Evolutionary conservation across 2,113 vertebrate genomes (phyloP), one percentile per base, ranked within the genome.

Genomic region (Ariopsis seemanni): DNA sequence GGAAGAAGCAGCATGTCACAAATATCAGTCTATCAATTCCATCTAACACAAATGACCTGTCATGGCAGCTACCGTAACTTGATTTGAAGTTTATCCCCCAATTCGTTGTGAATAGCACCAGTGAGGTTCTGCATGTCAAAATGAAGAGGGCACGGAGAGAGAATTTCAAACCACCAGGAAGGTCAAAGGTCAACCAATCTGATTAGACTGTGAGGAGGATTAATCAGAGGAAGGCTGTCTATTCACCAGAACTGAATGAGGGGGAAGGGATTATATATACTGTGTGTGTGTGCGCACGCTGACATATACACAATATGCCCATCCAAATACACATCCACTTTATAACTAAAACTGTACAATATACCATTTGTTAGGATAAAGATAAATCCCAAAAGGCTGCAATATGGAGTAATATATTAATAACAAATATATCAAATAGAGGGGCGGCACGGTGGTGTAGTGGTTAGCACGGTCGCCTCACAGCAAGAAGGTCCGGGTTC

Each of bases 131-230:
- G 50, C 11, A 53, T 6, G 11, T 53, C 2, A 1, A 48, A 42
- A 55, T 74, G 8, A 42, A 34, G 17, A 25, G 48, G 14, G 15
- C 63, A 84, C 11, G 11, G 6, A 72, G 67, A 85, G 8, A 57
- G 42, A 75, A 80, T 85, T 85, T 81, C 2, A 2, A 22, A 82
- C 58, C 25, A 77, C 25, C 62, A 71, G 6, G 30, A 82, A 14
- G 62, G 80, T 83, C 86, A 86, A 65, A 83, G 86, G 79, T 86
- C 79, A 78, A 71, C 57, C 27, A 85, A 77, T 78, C 62, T 86
- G 86, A 90, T 86, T 83, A 86, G 75, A 88, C 42, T 14, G 42
- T 80, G 58, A 53, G 79, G 79, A 60, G 57, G 60, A 90, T 86
- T 83, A 88, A 86, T 81, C 57, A 69, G 9, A 25, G 12, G 22